A percentile compares a stretch with the other conserved stretches of the same genome.
These are phyloP conservation scores for Eilema depressum DNA, from an alignment of 2,888 invertebrate species.

Conservation along the genomic window DNA sequence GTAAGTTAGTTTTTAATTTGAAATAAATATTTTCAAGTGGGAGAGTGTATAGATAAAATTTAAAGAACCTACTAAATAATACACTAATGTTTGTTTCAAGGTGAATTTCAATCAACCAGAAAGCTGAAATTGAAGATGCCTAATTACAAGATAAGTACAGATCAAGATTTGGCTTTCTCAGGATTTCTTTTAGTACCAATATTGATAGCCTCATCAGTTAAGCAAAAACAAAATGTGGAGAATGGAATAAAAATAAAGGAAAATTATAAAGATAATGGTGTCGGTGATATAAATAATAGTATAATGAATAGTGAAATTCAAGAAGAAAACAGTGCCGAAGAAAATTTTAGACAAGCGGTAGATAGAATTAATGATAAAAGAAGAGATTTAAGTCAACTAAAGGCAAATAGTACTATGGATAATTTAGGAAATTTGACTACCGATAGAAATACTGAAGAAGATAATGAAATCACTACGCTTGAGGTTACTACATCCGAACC, in stretches of 20 bases:
- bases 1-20: slow-evolving; percentile 33
- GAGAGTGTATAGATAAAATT: neutral
- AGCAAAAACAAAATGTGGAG: slow-evolving; percentile 2
- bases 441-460: neutral
- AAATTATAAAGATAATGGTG: neutral
- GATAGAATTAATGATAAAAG: slow-evolving; percentile 46
- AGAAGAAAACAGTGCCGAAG: slow-evolving; percentile 50
- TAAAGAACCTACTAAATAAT: neutral
- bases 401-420: slow-evolving; percentile 10
- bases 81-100: slow-evolving; percentile 31
- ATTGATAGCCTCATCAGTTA: slow-evolving; percentile 28
- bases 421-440: neutral
- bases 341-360: slow-evolving; percentile 52
- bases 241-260: neutral
- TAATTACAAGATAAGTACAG: neutral
- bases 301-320: slow-evolving; percentile 4
- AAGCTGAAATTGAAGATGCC: slow-evolving; percentile 7
- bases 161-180: slow-evolving; percentile 25
- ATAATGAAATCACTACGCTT: neutral
- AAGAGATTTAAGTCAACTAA: neutral
- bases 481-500: neutral
- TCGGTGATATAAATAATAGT: slow-evolving; percentile 8
- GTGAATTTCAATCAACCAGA: slow-evolving; percentile 26
- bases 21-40: neutral
- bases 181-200: slow-evolving; percentile 37